phyloP scores from a whole-genome alignment of 2,797 vertebrate species.

The Linurgus olivaceus region DNA sequence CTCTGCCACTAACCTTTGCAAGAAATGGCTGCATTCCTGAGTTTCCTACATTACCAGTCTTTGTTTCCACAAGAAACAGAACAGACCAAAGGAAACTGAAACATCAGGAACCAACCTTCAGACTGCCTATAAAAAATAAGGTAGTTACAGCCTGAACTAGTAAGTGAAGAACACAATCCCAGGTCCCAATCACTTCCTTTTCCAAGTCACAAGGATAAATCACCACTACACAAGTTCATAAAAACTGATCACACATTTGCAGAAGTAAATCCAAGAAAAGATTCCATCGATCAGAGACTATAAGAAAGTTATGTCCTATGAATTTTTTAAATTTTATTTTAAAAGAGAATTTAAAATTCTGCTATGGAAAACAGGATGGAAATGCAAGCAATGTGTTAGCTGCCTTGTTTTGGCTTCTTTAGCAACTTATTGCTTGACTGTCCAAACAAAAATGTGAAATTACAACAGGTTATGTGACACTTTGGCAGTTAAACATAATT shows the following conservation, averaged over 20 bases:
- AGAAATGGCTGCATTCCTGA: not conserved
- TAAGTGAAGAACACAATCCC: slow-evolving; percentile 23
- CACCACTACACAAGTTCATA: not conserved
- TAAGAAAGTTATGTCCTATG: not conserved
- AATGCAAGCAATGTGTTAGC: slow-evolving; percentile 33
- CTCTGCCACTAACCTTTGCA: slow-evolving; percentile 5
- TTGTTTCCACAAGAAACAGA: slow-evolving; percentile 29
- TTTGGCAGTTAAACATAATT: slow-evolving; percentile 33
- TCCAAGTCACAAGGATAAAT: slow-evolving; percentile 21
- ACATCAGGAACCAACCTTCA: slow-evolving; percentile 28
- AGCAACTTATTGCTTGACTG: slow-evolving; percentile 47
- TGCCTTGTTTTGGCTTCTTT: slow-evolving; percentile 31
- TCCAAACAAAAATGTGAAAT: slow-evolving; percentile 56
- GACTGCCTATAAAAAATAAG: slow-evolving; percentile 31
- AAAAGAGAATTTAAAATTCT: slow-evolving; percentile 32
- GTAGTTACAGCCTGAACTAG: slow-evolving; percentile 20
- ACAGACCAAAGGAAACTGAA: slow-evolving; percentile 28
- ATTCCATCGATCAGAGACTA: not conserved
- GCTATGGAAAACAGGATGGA: not conserved
- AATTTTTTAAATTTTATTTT: not conserved
- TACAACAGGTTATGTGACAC: slow-evolving; percentile 50
- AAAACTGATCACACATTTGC: not conserved
- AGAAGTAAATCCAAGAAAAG: not conserved
- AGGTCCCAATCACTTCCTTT: slow-evolving; percentile 36
- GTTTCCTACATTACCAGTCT: not conserved